Percentiles rank a stretch among this genome's conserved stretches.
phyloP scores from a whole-genome alignment of 2,888 invertebrate species.

The Agrotis clavis region DNA sequence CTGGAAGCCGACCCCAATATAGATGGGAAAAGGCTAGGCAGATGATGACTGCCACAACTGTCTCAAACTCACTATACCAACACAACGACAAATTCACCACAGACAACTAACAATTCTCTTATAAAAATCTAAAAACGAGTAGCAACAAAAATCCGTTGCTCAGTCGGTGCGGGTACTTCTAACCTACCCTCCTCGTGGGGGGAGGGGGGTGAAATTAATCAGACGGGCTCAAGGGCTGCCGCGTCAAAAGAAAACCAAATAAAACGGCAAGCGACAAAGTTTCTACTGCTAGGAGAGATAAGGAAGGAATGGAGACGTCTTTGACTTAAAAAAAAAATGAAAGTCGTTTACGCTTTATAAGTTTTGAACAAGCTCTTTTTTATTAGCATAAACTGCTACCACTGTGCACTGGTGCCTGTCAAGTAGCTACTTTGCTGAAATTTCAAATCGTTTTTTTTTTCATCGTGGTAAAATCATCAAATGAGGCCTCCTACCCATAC shows the following conservation, averaged over 20 bases:
- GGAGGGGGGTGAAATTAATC: constrained; percentile 88
- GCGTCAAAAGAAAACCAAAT: constrained; percentile 91
- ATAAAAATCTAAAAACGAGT: constrained; percentile 19
- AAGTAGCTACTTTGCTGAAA: no score
- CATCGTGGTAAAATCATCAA: no score
- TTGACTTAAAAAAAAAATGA: not conserved
- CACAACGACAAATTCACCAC: not conserved
- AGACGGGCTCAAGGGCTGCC: constrained; percentile 88
- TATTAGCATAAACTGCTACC: not conserved
- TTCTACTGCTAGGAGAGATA: constrained; percentile 71
- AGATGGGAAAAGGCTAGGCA: no score
- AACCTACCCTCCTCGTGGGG: constrained; percentile 48
- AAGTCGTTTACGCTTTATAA: no score
- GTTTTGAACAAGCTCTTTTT: no score
- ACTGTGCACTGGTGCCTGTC: not conserved
- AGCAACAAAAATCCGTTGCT: constrained; percentile 50
- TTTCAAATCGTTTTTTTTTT: no score
- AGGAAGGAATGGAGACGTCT: constrained; percentile 69
- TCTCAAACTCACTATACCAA: not conserved
- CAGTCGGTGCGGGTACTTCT: constrained; percentile 51
- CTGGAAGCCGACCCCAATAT: no score
- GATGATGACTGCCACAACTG: no score
- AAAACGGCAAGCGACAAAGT: constrained; percentile 91
- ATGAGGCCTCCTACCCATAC: no score
- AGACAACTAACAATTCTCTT: constrained; percentile 6